Evolutionary conservation across 1,140 invertebrate genomes (phyloP).

Genomic region (Zaprionus vittiger): DNA sequence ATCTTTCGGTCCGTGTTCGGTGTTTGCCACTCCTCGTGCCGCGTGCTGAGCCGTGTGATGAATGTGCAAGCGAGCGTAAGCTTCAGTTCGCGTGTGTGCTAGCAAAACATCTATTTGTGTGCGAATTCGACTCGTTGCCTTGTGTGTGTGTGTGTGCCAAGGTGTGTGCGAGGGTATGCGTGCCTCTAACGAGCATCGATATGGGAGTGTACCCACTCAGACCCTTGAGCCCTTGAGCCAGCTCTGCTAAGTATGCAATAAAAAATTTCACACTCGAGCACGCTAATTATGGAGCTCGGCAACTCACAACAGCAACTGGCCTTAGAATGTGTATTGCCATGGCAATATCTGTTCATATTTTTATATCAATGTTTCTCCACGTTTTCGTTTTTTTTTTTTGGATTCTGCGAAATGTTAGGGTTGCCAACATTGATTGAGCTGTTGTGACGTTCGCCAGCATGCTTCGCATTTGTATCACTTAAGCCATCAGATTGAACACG

Average conservation of each 20-base stretch:
- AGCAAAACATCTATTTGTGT: conserved; percentile 43
- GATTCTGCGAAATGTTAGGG: background rate
- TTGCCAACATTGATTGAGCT: conserved; percentile 1
- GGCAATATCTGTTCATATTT: conserved; percentile 23
- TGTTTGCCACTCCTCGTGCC: conserved; percentile 18
- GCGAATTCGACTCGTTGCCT: conserved; percentile 24
- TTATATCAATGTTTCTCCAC: conserved; percentile 2
- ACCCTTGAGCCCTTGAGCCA: background rate
- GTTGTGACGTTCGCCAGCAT: background rate
- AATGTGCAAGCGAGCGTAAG: conserved; percentile 80
- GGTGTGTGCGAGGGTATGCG: conserved; percentile 4
- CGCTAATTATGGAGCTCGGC: conserved; percentile 61
- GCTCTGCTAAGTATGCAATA: conserved; percentile 77
- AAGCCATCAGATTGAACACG: background rate
- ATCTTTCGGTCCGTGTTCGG: background rate
- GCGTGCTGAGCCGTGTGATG: conserved; percentile 77
- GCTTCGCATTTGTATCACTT: background rate
- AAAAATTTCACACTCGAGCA: conserved; percentile 79
- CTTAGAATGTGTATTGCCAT: conserved; percentile 5
- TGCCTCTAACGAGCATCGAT: conserved; percentile 64
- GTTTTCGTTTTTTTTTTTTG: background rate
- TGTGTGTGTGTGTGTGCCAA: conserved; percentile 16
- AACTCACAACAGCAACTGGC: conserved; percentile 1
- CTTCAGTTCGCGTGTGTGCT: conserved; percentile 67
- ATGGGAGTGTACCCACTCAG: conserved; percentile 17